phyloP scores from a whole-genome alignment of 2,888 invertebrate genomes.

The Acanthosepion lycidas region DNA sequence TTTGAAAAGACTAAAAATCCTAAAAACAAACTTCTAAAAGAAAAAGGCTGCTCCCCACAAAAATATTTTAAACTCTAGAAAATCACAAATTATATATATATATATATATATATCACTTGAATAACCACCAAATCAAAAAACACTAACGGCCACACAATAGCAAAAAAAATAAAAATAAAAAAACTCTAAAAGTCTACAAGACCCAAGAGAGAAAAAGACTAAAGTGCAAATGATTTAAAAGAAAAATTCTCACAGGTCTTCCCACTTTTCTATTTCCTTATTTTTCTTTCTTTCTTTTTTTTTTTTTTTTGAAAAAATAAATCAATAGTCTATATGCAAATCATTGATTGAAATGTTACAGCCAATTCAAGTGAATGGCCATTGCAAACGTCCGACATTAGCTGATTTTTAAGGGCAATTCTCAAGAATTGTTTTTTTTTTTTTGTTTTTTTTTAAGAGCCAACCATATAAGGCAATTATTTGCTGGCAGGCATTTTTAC shows the following conservation, averaged over 20 bases:
- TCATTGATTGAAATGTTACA: conserved; percentile 23
- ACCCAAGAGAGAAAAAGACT: conserved; percentile 15
- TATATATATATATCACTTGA: background rate
- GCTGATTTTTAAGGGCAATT: conserved; percentile 25
- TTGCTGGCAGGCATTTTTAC: conserved; percentile 7
- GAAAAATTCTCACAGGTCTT: background rate
- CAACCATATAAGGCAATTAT: conserved; percentile 23
- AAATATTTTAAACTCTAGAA: background rate
- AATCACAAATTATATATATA: background rate
- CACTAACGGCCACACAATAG: background rate
- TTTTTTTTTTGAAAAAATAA: background rate
- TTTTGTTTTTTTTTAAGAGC: background rate
- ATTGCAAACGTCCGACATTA: background rate
- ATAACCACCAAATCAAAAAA: background rate
- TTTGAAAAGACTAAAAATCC: background rate
- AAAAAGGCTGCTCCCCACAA: background rate
- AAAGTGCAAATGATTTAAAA: background rate
- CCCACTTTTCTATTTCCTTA: too few species aligned
- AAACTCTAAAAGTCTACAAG: background rate
- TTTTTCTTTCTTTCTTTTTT: too few species aligned
- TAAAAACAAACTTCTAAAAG: background rate
- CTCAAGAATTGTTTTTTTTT: background rate
- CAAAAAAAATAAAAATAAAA: background rate
- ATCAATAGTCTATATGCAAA: conserved; percentile 33
- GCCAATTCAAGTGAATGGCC: background rate